A percentile compares a stretch with the other conserved stretches of the same genome.
Evolutionary conservation across 2,797 vertebrate genomes (phyloP).

Genomic region (Champsocephalus gunnari): DNA sequence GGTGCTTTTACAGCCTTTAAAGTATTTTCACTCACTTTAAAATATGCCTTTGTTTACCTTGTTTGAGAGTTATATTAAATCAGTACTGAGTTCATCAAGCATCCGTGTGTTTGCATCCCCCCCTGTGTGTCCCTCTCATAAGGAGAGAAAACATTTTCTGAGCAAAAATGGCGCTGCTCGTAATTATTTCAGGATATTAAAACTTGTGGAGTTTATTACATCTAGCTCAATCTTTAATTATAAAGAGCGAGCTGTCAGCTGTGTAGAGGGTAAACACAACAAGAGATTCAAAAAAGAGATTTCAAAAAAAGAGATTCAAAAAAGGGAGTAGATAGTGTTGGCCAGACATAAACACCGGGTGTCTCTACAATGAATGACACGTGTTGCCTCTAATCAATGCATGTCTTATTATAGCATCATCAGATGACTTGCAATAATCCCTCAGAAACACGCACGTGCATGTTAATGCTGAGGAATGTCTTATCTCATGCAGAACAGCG

Average conservation of each 20-base stretch:
- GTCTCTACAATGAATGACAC: conserved; percentile 14
- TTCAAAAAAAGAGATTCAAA: conserved; percentile 10
- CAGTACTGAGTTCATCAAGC: conserved; percentile 15
- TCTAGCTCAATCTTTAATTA: conserved; percentile 13
- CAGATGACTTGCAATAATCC: conserved; percentile 42
- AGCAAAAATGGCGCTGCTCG: not conserved
- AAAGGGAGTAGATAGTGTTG: conserved; percentile 10
- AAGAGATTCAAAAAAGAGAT: conserved; percentile 11
- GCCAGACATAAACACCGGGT: conserved; percentile 27
- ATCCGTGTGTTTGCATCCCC: not conserved
- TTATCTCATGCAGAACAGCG: conserved; percentile 15
- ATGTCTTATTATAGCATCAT: not conserved
- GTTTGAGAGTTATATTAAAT: too few species aligned
- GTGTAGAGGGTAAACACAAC: conserved; percentile 48
- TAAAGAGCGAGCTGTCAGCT: conserved; percentile 27
- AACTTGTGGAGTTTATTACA: conserved; percentile 46
- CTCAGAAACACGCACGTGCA: conserved; percentile 25
- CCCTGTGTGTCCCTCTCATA: too few species aligned
- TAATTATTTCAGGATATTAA: not conserved
- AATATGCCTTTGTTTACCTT: too few species aligned
- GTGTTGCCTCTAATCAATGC: conserved; percentile 3
- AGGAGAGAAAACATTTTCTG: not conserved
- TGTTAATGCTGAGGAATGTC: conserved; percentile 60
- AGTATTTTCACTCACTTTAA: conserved; percentile 29
- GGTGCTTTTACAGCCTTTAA: not conserved